These are phyloP conservation scores for Perognathus longimembris DNA, from an alignment of 2,113 vertebrate species.

Conservation along the genomic window DNA sequence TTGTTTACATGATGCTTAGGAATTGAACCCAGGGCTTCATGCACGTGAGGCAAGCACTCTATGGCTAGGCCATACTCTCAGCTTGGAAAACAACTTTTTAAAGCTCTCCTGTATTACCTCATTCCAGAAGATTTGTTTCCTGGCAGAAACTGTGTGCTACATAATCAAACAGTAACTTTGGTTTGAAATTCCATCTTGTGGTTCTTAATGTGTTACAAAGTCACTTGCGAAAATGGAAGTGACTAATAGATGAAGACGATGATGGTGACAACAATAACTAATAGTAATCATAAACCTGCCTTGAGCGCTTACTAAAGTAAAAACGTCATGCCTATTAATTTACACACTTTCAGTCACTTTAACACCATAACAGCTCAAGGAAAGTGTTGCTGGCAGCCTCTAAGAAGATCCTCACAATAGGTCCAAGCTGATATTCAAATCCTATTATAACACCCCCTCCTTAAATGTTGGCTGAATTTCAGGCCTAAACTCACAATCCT, in stretches of 20 bases:
- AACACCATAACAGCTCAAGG: not conserved
- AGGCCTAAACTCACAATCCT: not conserved
- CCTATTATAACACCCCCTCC: not conserved
- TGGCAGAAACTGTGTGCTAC: not conserved
- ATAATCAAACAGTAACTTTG: not conserved
- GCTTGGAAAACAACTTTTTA: not conserved
- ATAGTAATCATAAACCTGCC: not conserved
- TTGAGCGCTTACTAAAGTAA: not conserved
- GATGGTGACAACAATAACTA: not conserved
- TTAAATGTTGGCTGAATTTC: not conserved
- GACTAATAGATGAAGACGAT: not conserved
- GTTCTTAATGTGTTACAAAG: conserved; percentile 25
- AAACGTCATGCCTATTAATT: not conserved
- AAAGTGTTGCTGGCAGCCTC: not conserved
- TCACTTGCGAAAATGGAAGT: not conserved
- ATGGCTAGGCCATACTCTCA: too few relatives aligned
- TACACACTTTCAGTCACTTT: not conserved
- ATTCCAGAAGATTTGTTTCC: conserved; percentile 1
- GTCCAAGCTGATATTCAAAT: not conserved
- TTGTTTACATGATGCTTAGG: too few relatives aligned
- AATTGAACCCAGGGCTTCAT: too few relatives aligned
- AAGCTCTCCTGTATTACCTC: not conserved
- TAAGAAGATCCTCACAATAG: not conserved
- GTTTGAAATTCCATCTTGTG: not conserved
- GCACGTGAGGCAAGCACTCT: too few relatives aligned